Base-by-base conservation (phyloP, 2,797 vertebrate species). In the Melopsittacus undulatus region DNA sequence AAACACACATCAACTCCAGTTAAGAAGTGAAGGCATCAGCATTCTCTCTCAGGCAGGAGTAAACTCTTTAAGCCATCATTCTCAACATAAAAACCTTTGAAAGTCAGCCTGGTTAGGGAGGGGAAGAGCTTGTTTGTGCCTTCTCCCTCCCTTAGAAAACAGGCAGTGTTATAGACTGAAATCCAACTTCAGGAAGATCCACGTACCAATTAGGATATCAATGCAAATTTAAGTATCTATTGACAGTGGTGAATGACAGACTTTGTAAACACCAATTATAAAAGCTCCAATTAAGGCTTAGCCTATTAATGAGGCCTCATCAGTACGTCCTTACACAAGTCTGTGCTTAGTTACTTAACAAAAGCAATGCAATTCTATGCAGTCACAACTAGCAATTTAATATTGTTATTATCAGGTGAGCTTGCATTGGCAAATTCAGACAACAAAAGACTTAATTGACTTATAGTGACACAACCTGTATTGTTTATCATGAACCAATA, bases 221-320 rank as follows among this genome's bases (percentile, higher is more conserved):
- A 72, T 64, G 68, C 72, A 92, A 80, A 83, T 69, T 61, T 68
- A 81, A 32, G 54, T 66, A 13, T 84, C 51, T 49, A 15, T 20
- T 84, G 40, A 42, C 79, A 69, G 24, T 27, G 51, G 92, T n/a
- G 79, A 95, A 57, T 52, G 81, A 70, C 40, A 89, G 54, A 42
- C 81, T 29, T 45, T 20, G 92, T 83, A 96, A 96, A 92, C 64
- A 96, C 56, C 64, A 90, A 95, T 96, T 96, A 92, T 1, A 88
- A 82, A 75, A 87, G 76, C 49, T 77, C 29, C 52, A 95, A 40
- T 90, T 87, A 83, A 95, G 48, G 59, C 59, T 57, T 42, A 56
- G 61, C 72, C 84, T 80, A 48, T 77, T 83, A 92, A 36, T 32
- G 46, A 79, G 64, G 0, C 46, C 73, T 80, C 68, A 81, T 27